Conservation (phyloP, 2,888 invertebrate genomes). For the Aphodius sticticus region DNA sequence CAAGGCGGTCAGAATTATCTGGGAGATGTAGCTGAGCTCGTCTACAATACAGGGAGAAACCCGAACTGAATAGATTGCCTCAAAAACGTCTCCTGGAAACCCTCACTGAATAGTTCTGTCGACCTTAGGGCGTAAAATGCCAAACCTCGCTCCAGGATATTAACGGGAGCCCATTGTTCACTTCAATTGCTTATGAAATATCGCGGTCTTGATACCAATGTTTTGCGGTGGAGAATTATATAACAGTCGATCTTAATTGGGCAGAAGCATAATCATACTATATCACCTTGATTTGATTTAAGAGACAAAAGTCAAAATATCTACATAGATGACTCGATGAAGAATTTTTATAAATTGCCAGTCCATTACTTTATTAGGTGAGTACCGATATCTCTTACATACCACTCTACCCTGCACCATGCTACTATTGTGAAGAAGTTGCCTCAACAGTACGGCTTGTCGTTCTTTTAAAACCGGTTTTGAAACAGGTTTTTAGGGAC, state of each 20-base stretch:
- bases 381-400: too few species aligned
- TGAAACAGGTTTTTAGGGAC: too few species aligned
- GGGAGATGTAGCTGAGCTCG: background rate
- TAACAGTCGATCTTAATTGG: background rate
- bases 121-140: background rate
- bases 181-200: background rate
- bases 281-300: background rate
- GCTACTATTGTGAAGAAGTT: too few species aligned
- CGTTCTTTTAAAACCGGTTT: too few species aligned
- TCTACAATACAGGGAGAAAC: constrained; percentile 1
- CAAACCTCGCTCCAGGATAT: background rate
- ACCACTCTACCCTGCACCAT: too few species aligned
- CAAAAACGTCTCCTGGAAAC: constrained; percentile 13
- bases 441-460: too few species aligned
- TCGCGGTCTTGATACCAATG: background rate
- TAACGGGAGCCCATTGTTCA: background rate
- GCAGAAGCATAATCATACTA: background rate
- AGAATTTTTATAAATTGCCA: too few species aligned
- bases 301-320: too few species aligned
- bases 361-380: too few species aligned
- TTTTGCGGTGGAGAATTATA: background rate
- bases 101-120: background rate
- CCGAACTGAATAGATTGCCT: constrained; percentile 20
- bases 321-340: too few species aligned
- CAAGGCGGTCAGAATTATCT: constrained; percentile 13